phyloP scores from a whole-genome alignment of 2,888 invertebrate species.

The Ditula angustiorana region DNA sequence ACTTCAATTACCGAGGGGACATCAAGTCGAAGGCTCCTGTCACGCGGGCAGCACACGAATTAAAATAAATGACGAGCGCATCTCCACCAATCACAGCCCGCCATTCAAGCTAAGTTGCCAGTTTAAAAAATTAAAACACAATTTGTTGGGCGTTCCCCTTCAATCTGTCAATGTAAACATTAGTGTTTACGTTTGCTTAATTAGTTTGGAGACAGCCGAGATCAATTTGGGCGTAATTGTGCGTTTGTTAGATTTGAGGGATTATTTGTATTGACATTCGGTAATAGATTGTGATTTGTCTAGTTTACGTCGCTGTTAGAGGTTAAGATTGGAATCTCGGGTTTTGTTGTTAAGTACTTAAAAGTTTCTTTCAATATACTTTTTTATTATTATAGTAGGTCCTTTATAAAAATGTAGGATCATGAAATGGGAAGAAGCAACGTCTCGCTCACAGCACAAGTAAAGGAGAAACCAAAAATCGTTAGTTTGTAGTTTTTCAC shows the following conservation, averaged over 20 bases:
- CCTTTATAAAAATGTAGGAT: too few species aligned
- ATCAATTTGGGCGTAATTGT: conserved; percentile 55
- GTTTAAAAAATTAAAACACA: conserved; percentile 82
- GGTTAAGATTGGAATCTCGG: background rate
- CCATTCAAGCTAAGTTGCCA: conserved; percentile 65
- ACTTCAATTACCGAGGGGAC: conserved; percentile 25
- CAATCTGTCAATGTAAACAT: conserved; percentile 78
- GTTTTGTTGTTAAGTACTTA: too few species aligned
- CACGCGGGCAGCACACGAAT: conserved; percentile 54
- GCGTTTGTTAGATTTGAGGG: conserved; percentile 53
- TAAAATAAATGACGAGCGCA: conserved; percentile 83
- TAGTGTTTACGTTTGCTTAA: conserved; percentile 73
- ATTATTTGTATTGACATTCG: conserved; percentile 58
- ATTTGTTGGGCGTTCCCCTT: conserved; percentile 68
- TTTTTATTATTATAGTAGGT: too few species aligned
- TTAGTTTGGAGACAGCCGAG: conserved; percentile 66
- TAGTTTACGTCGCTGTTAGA: background rate
- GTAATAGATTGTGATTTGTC: conserved; percentile 42
- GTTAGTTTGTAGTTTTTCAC: too few species aligned
- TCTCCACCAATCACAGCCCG: conserved; percentile 65
- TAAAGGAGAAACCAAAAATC: too few species aligned
- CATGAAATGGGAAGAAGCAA: too few species aligned
- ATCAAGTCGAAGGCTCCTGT: conserved; percentile 1
- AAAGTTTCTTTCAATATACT: too few species aligned
- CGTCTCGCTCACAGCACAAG: too few species aligned